A percentile compares a stretch with the other conserved stretches of the same genome.
phyloP scores from a whole-genome alignment of 1,140 invertebrate species.

The Dolichoris vasculosae region DNA sequence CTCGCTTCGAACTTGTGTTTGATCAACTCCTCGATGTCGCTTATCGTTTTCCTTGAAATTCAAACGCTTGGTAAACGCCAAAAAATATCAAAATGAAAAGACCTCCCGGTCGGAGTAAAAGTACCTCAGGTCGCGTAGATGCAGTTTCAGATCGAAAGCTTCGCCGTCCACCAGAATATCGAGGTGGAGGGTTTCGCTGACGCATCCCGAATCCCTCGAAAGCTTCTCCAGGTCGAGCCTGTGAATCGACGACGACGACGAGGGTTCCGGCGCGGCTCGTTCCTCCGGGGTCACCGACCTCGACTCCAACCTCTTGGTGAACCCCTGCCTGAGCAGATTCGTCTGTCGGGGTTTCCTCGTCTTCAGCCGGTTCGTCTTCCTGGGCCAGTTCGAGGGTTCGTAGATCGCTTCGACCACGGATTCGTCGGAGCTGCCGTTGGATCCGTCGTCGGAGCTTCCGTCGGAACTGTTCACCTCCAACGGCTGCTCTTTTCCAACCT shows the following conservation, averaged over 20 bases:
- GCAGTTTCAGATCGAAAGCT: conserved; percentile 59
- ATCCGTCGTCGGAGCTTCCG: conserved; percentile 49
- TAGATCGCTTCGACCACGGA: neutral
- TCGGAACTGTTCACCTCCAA: neutral
- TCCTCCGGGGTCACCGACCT: neutral
- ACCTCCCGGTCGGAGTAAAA: no score
- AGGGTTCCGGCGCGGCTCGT: neutral
- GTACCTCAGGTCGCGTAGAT: conserved; percentile 55
- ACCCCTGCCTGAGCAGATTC: conserved; percentile 44
- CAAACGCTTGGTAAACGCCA: neutral
- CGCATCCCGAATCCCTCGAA: neutral
- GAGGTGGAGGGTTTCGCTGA: conserved; percentile 51
- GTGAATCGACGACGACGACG: neutral
- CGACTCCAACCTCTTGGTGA: neutral
- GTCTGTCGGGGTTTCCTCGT: conserved; percentile 19
- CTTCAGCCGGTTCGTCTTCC: neutral
- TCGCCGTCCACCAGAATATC: conserved; percentile 59
- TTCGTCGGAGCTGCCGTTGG: conserved; percentile 44
- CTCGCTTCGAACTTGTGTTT: conserved; percentile 44
- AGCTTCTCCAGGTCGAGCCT: neutral
- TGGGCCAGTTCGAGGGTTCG: conserved; percentile 11
- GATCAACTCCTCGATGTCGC: conserved; percentile 51
- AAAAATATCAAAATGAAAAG: no score
- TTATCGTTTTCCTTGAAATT: conserved; percentile 54
- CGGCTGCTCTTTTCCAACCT: neutral